Evolutionary conservation across 1,140 invertebrate species (phyloP).

Genomic region (Temnothorax longispinosus): DNA sequence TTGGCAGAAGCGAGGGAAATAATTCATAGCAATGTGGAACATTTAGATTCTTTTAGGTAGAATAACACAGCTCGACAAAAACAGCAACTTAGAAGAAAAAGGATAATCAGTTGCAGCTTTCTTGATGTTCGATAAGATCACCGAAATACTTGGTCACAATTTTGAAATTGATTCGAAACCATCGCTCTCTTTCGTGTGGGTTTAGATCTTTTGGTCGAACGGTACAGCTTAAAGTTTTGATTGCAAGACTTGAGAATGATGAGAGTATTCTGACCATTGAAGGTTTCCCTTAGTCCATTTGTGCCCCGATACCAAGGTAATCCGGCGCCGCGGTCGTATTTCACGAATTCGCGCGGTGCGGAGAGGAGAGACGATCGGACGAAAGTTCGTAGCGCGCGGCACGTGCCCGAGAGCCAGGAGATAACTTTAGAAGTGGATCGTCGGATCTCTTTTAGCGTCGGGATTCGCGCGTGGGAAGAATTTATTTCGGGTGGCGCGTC

Average conservation of each 20-base stretch:
- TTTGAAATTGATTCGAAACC: background rate
- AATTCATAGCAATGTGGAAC: background rate
- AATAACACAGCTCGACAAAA: background rate
- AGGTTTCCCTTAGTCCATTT: background rate
- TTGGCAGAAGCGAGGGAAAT: conserved; percentile 4
- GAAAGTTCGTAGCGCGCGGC: conserved; percentile 59
- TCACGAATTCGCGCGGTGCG: conserved; percentile 61
- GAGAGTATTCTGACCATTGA: background rate
- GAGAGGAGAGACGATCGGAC: conserved; percentile 34
- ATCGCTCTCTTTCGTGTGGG: background rate
- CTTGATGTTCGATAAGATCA: background rate
- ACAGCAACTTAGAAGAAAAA: background rate
- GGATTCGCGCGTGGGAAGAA: conserved; percentile 75
- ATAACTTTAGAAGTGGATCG: conserved; percentile 77
- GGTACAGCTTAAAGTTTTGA: conserved; percentile 4
- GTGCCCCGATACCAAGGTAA: background rate
- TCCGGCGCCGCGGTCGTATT: conserved; percentile 41
- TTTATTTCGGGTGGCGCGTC: conserved; percentile 72
- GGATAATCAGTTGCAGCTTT: background rate
- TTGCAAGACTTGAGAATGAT: background rate
- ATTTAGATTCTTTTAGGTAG: background rate
- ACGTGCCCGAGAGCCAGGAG: conserved; percentile 66
- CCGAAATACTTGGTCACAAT: no score
- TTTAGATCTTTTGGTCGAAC: background rate
- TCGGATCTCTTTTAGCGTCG: conserved; percentile 73